Evolutionary conservation across 1,140 invertebrate species (phyloP), one percentile per base, ranked within the genome.

Genomic region (Diabrotica virgifera): DNA sequence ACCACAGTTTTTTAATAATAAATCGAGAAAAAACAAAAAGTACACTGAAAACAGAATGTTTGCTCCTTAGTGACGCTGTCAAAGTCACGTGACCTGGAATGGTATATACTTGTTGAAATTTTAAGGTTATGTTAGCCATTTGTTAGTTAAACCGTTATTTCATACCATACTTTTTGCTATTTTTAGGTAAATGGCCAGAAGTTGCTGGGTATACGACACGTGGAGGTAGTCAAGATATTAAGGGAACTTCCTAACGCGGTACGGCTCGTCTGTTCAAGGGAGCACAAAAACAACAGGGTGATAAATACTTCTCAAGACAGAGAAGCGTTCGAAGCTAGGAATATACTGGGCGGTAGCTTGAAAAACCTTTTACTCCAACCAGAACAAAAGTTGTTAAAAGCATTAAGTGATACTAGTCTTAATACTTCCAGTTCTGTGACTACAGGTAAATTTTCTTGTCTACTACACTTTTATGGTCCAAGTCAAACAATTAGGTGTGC

Each of bases 161-260:
- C n/a, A 24, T 24, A 24, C 24, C 24, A 24, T 24, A 24, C 24
- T 24, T 24, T 24, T 24, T 24, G 24, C 1, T 2, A 24, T 59
- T 59, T 59, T 14, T 38, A 59, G 58, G 60, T 62, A 14, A 97
- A 97, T 82, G 93, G 94, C 60, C 87, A 90, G 71, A 86, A 89
- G 71, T 82, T 97, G 11, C 85, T 95, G 63, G 94, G 94, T 6
- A 84, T 95, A 64, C 91, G 90, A 70, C 93, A 96, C 76, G 89
- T 91, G 13, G 93, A 95, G 77, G 94, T 96, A 24, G 94, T 96
- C 0, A 88, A 87, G 71, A 94, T 95, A 68, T 81, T 97, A 2
- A 95, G 94, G 79, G 92, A 95, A 70, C 82, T 96, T 64, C 94
- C 94, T 12, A 84, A 89, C 66, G 84, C 90, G 74, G 93, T 96